These are phyloP conservation scores for Acridotheres tristis DNA, from an alignment of 2,797 vertebrate species.

Conservation along the genomic window DNA sequence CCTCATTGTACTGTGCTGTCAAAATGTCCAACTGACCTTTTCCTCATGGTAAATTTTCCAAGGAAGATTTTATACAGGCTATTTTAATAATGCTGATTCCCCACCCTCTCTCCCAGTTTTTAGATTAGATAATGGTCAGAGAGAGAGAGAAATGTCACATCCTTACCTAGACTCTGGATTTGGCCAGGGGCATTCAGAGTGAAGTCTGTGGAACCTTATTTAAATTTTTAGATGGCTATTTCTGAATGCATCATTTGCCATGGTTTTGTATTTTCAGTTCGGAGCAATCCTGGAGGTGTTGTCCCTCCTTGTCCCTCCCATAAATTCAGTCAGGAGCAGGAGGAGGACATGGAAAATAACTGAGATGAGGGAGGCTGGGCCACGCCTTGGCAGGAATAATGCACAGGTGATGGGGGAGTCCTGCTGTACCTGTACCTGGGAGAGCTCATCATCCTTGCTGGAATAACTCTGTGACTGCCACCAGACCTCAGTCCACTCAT, in stretches of 20 bases:
- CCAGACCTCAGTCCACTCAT: fast-evolving
- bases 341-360: fast-evolving
- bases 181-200: neutral
- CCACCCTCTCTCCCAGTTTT: neutral
- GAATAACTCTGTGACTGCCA: fast-evolving
- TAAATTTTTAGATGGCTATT: neutral
- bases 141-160: neutral
- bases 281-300: fast-evolving
- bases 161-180: neutral
- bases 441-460: neutral
- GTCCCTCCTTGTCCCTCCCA: neutral
- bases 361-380: neutral
- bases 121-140: neutral
- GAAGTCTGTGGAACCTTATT: neutral
- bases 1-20: conserved; percentile 5
- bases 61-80: neutral
- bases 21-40: conserved; percentile 55
- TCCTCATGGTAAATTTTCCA: neutral
- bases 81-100: neutral
- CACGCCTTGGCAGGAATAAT: neutral
- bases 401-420: fast-evolving
- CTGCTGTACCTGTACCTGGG: neutral
- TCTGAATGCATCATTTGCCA: neutral
- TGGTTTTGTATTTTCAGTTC: neutral
- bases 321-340: neutral